Base-by-base conservation (phyloP, 2,888 invertebrate genomes). In the Caenorhabditis doughertyi region DNA sequence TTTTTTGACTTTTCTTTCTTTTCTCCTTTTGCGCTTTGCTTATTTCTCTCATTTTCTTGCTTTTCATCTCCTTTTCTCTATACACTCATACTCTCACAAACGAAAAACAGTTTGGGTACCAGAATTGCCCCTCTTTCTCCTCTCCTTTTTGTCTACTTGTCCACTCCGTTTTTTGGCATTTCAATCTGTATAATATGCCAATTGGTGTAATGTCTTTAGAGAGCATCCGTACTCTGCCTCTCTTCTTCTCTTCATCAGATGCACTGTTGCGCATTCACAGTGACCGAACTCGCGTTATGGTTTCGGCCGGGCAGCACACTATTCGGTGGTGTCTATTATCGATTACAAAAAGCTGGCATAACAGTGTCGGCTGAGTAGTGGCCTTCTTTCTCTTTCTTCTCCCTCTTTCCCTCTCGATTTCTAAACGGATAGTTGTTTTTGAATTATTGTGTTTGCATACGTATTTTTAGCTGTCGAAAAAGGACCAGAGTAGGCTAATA, bases 311-410 rank as follows among this genome's bases (percentile, higher is more conserved):
- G 18, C 44, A 35, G 35, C 9, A 35, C 35, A 35, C 5, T 35
- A 9, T 35, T 9, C 35, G n/a, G n/a, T 35, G 35, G 42, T 13
- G 42, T 18, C 2, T 3, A 18, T 47, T 47, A 47, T 47, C 44
- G 44, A 47, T 47, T 47, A 47, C 44, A 47, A 18, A 47, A 47
- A 47, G 44, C 44, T 47, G 44, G 7, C 44, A 47, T 18, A 47
- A 47, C 39, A 13, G 18, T 18, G 44, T 47, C 44, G 44, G 18
- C 44, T 18, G 44, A 18, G 44, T 47, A 47, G 44, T 18, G n/a
- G 4, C n/a, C 18, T 47, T 9, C 9, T 35, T 18, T 47, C 44
- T 47, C 18, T 47, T 35, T 3, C 2, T 47, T 8, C 18, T 18
- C 18, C 18, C 44, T 47, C 44, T n/a, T 47, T 47, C 18, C 13